Percentiles rank a stretch among this genome's conserved stretches.
Evolutionary conservation across 2,888 invertebrate species (phyloP).

Genomic region (Drosophila trichaetosa): DNA sequence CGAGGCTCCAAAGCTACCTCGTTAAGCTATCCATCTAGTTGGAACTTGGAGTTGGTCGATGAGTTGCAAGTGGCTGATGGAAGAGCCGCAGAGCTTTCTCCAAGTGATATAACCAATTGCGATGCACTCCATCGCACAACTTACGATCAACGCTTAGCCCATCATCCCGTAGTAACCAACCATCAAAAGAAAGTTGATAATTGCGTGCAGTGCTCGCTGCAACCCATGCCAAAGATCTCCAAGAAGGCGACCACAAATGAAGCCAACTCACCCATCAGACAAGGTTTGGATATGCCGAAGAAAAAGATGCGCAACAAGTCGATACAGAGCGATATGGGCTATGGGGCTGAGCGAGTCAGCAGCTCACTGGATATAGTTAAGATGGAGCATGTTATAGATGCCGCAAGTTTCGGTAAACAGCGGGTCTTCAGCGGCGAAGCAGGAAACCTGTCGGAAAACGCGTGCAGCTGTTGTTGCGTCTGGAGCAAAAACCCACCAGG

Average conservation of each 20-base stretch:
- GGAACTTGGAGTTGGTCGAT: constrained; percentile 29
- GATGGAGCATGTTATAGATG: neutral
- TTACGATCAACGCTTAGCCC: constrained; percentile 23
- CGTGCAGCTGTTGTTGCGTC: neutral
- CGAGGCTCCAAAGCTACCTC: constrained; percentile 50
- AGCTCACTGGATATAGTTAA: no score
- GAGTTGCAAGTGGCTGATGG: neutral
- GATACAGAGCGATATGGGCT: neutral
- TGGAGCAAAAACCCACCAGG: neutral
- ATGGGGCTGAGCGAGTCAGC: no score
- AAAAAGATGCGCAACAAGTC: neutral
- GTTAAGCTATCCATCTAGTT: constrained; percentile 57
- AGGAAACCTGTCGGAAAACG: neutral
- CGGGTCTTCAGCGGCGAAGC: constrained; percentile 13
- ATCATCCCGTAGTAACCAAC: neutral
- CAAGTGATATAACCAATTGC: constrained; percentile 33
- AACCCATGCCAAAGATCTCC: neutral
- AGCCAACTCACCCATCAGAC: constrained; percentile 5
- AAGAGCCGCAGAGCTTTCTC: neutral
- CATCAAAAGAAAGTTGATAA: constrained; percentile 1
- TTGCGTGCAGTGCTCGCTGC: constrained; percentile 27
- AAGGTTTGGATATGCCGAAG: neutral
- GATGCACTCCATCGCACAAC: constrained; percentile 38
- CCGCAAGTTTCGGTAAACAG: neutral
- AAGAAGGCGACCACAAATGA: neutral